Conservation (phyloP, 2,113 vertebrate species). For the Microcebus murinus region DNA sequence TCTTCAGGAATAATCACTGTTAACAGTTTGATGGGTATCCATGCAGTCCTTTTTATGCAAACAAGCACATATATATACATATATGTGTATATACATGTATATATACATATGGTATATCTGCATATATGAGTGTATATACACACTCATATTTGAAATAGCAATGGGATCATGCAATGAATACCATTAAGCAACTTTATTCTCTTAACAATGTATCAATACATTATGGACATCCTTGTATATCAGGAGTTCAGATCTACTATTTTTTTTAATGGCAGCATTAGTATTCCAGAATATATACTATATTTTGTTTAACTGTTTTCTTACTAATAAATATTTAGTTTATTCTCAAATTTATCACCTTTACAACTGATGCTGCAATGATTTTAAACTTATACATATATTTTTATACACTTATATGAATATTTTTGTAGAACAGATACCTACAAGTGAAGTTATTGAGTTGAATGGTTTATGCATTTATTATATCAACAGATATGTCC, state of each 20-base stretch:
- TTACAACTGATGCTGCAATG: neutral
- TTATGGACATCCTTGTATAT: neutral
- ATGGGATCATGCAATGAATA: neutral
- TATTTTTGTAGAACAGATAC: constrained; percentile 3
- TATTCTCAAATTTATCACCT: neutral
- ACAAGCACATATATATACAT: neutral
- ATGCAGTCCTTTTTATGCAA: neutral
- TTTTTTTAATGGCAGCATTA: neutral
- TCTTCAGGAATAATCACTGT: neutral
- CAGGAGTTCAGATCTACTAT: neutral
- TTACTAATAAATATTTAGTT: neutral
- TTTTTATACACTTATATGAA: neutral
- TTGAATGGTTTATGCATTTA: neutral
- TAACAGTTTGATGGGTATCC: neutral
- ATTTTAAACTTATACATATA: neutral
- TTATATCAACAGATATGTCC: neutral
- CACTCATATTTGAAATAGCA: neutral
- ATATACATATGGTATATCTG: neutral
- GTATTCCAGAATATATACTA: neutral
- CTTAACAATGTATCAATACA: neutral
- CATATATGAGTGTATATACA: neutral
- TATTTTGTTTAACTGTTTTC: neutral
- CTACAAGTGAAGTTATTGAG: constrained; percentile 10
- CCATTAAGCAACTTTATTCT: neutral
- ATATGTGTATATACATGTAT: neutral